These are phyloP conservation scores for Bucorvus abyssinicus DNA, from an alignment of 2,797 vertebrate genomes.

Conservation along the genomic window DNA sequence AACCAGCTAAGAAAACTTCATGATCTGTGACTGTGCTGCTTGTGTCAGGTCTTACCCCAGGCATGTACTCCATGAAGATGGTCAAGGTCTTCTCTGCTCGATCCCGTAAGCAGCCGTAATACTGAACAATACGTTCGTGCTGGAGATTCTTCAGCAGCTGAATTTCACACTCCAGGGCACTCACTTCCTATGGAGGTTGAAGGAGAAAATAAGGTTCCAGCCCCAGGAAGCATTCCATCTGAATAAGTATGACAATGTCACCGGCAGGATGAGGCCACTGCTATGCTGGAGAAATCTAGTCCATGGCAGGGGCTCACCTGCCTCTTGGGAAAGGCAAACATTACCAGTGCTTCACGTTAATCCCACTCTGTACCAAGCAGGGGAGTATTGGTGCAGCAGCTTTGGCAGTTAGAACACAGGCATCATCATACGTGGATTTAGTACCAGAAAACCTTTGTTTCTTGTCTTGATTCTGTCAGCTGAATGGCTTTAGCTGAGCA, in stretches of 20 bases:
- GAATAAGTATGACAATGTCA: not conserved
- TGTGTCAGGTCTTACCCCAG: constrained; percentile 82
- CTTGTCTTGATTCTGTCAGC: not conserved
- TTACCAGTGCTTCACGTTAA: not conserved
- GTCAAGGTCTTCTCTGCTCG: constrained; percentile 92
- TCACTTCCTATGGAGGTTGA: constrained; percentile 85
- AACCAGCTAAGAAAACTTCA: not conserved
- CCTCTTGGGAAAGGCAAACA: not conserved
- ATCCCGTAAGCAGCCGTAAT: constrained; percentile 93
- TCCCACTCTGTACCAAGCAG: not conserved
- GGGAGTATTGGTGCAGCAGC: not conserved
- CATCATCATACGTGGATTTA: not conserved
- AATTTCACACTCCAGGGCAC: constrained; percentile 96
- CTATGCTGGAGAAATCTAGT: not conserved
- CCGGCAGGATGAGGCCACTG: not conserved
- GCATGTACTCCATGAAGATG: constrained; percentile 99
- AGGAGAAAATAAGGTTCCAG: not conserved
- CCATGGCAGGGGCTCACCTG: not conserved
- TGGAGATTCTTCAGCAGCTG: constrained; percentile 97
- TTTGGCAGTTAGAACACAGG: not conserved
- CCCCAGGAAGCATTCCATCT: not conserved
- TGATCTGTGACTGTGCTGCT: not conserved
- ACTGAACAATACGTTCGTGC: constrained; percentile 95
- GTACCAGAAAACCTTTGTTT: not conserved
- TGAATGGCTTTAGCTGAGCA: not conserved